A percentile compares a stretch with the other conserved stretches of the same genome.
phyloP scores from a whole-genome alignment of 2,888 invertebrate genomes.

The Hirudinaria manillensis region DNA sequence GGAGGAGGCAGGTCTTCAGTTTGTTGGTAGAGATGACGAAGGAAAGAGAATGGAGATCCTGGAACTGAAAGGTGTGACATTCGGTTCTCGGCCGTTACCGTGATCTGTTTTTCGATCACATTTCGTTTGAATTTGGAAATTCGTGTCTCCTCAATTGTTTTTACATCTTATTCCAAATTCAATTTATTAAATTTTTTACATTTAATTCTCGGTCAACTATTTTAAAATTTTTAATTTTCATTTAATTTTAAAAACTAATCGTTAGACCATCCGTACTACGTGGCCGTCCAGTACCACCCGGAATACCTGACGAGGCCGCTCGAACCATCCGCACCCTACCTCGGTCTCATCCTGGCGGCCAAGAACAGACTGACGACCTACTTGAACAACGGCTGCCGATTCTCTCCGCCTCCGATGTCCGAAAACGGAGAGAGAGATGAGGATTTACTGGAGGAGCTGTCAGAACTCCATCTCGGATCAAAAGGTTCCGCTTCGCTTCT shows the following conservation, averaged over 20 bases:
- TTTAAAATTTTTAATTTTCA: not conserved
- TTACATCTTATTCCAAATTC: too few relatives aligned
- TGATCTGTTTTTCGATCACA: not conserved
- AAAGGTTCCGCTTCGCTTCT: conserved; percentile 1
- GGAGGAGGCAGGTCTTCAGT: conserved; percentile 72
- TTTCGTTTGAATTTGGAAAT: not conserved
- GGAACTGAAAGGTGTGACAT: conserved; percentile 63
- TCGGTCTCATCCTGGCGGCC: conserved; percentile 85
- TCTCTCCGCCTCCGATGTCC: conserved; percentile 42
- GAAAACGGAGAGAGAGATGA: not conserved
- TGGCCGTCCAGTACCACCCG: conserved; percentile 94
- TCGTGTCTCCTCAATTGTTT: not conserved
- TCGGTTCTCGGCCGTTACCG: not conserved
- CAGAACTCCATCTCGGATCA: not conserved
- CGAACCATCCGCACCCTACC: conserved; percentile 83
- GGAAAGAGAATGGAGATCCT: conserved; percentile 88
- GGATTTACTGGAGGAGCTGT: not conserved
- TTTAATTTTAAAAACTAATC: not conserved
- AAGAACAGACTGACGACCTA: conserved; percentile 69
- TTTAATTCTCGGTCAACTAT: not conserved
- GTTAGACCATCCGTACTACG: conserved; percentile 78
- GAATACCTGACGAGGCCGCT: conserved; percentile 78
- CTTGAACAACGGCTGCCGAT: conserved; percentile 47
- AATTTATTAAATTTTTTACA: not conserved
- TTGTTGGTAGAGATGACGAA: conserved; percentile 75